These are phyloP conservation scores for Myotis brandtii DNA, from an alignment of 2,113 vertebrate species.

Conservation along the genomic window DNA sequence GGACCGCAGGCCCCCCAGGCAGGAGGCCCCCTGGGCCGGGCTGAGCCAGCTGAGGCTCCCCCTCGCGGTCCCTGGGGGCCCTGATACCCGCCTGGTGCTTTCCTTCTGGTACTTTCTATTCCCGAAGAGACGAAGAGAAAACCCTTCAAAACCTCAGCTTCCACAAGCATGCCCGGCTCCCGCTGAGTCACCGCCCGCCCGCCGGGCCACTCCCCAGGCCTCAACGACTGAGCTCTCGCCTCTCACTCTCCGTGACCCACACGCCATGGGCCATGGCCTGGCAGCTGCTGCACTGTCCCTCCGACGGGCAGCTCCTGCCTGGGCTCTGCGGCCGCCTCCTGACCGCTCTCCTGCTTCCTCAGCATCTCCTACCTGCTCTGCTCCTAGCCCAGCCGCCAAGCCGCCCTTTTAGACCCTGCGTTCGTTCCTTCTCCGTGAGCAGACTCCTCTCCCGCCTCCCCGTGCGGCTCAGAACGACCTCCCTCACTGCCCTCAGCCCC, in stretches of 20 bases:
- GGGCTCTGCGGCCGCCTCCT: not conserved
- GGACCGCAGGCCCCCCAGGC: not conserved
- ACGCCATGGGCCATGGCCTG: not conserved
- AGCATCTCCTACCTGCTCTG: fast-evolving
- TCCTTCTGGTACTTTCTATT: slow-evolving; percentile 6
- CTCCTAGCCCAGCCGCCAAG: not conserved
- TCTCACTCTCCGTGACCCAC: not conserved
- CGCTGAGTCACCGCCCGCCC: not conserved
- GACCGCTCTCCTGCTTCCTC: not conserved
- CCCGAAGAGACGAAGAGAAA: not conserved
- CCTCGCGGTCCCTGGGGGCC: not conserved
- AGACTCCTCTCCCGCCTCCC: not conserved
- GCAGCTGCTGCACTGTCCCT: not conserved
- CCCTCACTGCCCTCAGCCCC: not conserved
- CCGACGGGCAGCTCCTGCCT: not conserved
- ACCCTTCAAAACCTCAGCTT: not conserved
- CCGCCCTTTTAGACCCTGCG: not conserved
- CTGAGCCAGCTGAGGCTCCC: not conserved
- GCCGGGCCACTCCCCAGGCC: not conserved
- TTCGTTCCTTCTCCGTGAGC: too few species aligned
- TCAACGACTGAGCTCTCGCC: not conserved
- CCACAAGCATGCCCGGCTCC: not conserved
- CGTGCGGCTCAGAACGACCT: not conserved
- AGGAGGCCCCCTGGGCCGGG: not conserved
- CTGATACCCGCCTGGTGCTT: not conserved